A percentile compares a stretch with the other conserved stretches of the same genome.
These are phyloP conservation scores for Pituophis catenifer DNA, from an alignment of 2,113 vertebrate genomes.

Conservation along the genomic window DNA sequence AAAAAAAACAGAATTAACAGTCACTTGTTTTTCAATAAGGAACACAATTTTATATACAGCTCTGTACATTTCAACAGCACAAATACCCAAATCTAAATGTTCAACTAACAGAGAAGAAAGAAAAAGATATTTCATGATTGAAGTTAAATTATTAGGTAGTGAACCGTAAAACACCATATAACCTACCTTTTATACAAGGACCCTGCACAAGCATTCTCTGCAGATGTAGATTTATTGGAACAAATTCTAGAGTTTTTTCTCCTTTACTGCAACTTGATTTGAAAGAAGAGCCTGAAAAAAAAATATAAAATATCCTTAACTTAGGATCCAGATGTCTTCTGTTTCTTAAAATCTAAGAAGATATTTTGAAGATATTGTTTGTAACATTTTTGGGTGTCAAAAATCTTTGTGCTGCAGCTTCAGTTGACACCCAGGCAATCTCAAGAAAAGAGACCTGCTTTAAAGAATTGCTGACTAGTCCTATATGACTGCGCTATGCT, in stretches of 20 bases:
- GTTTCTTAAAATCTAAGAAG: background rate
- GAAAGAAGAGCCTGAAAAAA: conserved; percentile 85
- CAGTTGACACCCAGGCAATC: background rate
- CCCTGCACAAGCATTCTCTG: conserved; percentile 94
- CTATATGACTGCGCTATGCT: background rate
- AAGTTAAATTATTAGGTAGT: background rate
- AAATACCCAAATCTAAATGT: background rate
- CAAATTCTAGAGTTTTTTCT: conserved; percentile 94
- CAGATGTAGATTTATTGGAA: conserved; percentile 94
- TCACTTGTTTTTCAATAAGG: background rate
- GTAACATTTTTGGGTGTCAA: conserved; percentile 2
- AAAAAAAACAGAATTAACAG: background rate
- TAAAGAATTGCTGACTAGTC: background rate
- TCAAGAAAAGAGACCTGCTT: background rate
- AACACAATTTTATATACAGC: background rate
- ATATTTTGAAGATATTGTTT: background rate
- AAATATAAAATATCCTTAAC: conserved; percentile 44
- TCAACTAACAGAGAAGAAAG: background rate
- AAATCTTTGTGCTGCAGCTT: background rate
- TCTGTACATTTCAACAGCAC: background rate
- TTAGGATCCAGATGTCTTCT: conserved; percentile 41
- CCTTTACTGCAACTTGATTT: conserved; percentile 97
- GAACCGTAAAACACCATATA: background rate
- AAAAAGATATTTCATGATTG: background rate
- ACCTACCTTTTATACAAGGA: conserved; percentile 87